Evolutionary conservation across 1,140 invertebrate genomes (phyloP).

Genomic region (Formica exsecta): DNA sequence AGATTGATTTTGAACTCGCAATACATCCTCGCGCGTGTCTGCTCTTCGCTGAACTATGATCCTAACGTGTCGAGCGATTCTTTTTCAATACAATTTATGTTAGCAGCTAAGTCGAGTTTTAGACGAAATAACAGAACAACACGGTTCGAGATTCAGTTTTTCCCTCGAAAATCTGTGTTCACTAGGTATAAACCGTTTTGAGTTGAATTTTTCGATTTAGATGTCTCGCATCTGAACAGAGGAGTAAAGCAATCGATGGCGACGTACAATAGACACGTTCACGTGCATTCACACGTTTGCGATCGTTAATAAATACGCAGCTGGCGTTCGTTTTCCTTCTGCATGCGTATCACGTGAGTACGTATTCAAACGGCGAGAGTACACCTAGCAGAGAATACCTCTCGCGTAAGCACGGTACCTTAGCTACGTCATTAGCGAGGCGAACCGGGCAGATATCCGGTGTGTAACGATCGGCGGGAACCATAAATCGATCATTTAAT

Average conservation of each 20-base stretch:
- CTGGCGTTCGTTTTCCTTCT: conserved; percentile 7
- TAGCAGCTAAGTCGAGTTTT: neutral
- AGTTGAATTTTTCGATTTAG: too few relatives aligned
- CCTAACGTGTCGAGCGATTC: neutral
- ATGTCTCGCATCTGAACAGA: neutral
- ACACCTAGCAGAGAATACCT: conserved; percentile 8
- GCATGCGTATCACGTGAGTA: conserved; percentile 17
- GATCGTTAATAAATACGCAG: conserved; percentile 53
- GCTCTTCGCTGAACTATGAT: conserved; percentile 5
- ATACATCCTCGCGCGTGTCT: neutral
- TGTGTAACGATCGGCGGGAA: conserved; percentile 78
- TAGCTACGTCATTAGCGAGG: conserved; percentile 75
- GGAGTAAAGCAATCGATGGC: conserved; percentile 1
- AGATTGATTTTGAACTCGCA: conserved; percentile 8
- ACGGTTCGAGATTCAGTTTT: neutral
- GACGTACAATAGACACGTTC: conserved; percentile 54
- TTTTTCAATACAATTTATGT: neutral
- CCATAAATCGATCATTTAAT: conserved; percentile 84
- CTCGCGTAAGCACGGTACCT: conserved; percentile 52
- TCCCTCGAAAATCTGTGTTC: neutral
- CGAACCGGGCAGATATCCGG: conserved; percentile 71
- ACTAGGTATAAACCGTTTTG: conserved; percentile 4
- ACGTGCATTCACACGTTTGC: conserved; percentile 4
- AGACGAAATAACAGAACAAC: neutral
- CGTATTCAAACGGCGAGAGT: neutral